Evolutionary conservation across 2,113 vertebrate genomes (phyloP).

Genomic region (Percina caprodes): DNA sequence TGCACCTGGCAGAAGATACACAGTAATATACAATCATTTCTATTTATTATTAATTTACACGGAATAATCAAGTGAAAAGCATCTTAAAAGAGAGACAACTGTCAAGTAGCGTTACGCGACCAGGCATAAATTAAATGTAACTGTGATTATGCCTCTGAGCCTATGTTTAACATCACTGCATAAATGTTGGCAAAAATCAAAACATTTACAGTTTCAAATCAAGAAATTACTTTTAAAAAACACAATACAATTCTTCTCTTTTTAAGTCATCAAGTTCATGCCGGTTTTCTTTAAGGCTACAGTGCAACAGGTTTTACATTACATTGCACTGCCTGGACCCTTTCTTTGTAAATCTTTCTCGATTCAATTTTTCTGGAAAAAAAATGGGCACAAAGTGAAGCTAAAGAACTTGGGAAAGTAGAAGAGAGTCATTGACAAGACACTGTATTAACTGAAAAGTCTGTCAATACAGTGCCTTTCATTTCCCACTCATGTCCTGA

Average conservation of each 20-base stretch:
- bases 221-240: not conserved
- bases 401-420: slow-evolving; percentile 37
- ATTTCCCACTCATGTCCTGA: slow-evolving; percentile 45
- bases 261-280: not conserved
- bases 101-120: slow-evolving; percentile 37
- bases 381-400: slow-evolving; percentile 19
- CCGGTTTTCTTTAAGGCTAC: not conserved
- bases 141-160: slow-evolving; percentile 44
- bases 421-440: slow-evolving; percentile 45
- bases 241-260: not conserved
- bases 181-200: slow-evolving; percentile 33
- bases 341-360: slow-evolving; percentile 21
- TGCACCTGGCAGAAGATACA: not conserved
- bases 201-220: slow-evolving; percentile 22
- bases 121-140: slow-evolving; percentile 63
- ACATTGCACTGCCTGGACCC: slow-evolving; percentile 27
- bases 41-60: too few species aligned
- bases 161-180: slow-evolving; percentile 38
- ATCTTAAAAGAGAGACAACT: slow-evolving; percentile 13
- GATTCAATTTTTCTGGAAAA: slow-evolving; percentile 14
- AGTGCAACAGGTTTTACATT: slow-evolving; percentile 44
- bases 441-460: slow-evolving; percentile 40
- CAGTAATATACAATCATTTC: not conserved
- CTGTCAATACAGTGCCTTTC: slow-evolving; percentile 52
- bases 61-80: not conserved